Evolutionary conservation across 2,113 vertebrate species (phyloP).

Genomic region (Nipponia nippon): DNA sequence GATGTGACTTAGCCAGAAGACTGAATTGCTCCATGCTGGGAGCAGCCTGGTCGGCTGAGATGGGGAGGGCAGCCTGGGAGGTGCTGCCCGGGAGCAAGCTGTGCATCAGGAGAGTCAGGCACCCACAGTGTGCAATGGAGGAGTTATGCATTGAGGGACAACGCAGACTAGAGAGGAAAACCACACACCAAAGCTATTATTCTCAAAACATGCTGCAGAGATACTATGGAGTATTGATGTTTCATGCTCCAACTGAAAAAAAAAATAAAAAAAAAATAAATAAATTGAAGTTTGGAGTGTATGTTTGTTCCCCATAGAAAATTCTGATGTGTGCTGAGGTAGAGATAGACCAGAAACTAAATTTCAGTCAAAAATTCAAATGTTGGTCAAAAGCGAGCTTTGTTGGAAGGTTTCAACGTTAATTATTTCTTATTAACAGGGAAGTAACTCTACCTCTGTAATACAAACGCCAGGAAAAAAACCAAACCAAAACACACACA

Average conservation of each 20-base stretch:
- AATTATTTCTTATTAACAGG: neutral
- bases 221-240: neutral
- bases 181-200: rapidly evolving
- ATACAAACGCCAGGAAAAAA: neutral
- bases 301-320: neutral
- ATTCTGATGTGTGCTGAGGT: neutral
- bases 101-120: rapidly evolving
- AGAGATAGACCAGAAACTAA: neutral
- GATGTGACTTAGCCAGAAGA: neutral
- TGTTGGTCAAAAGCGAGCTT: neutral
- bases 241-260: neutral
- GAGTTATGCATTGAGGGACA: neutral
- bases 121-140: rapidly evolving
- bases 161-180: neutral
- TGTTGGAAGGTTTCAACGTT: neutral
- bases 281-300: neutral
- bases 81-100: neutral
- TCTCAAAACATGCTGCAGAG: neutral
- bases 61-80: neutral
- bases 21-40: neutral
- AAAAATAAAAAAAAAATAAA: too few species aligned
- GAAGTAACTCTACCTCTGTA: neutral
- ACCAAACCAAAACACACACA: too few species aligned
- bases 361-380: neutral
- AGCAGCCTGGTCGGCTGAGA: neutral